phyloP scores from a whole-genome alignment of 2,888 invertebrate genomes.

The Spialia ferax region DNA sequence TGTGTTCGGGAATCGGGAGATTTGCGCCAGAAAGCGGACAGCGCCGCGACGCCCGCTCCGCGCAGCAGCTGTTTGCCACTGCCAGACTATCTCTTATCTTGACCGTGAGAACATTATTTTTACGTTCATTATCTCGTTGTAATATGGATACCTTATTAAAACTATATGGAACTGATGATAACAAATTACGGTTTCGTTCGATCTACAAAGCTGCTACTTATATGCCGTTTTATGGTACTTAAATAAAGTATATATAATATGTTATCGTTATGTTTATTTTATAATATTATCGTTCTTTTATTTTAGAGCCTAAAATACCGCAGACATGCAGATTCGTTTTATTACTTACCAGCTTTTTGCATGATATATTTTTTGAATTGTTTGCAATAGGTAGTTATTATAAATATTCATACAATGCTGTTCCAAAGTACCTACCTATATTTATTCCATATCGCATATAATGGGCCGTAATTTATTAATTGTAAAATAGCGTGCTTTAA shows the following conservation, averaged over 20 bases:
- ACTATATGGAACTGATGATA: slow-evolving; percentile 37
- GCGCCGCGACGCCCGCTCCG: slow-evolving; percentile 68
- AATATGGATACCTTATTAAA: slow-evolving; percentile 39
- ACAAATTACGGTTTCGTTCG: slow-evolving; percentile 35
- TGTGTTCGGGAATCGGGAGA: slow-evolving; percentile 63
- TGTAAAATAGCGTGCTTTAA: slow-evolving; percentile 36
- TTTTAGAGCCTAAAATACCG: not conserved
- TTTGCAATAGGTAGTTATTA: not conserved
- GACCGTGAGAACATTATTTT: slow-evolving; percentile 79
- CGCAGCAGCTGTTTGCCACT: slow-evolving; percentile 78
- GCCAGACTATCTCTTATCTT: slow-evolving; percentile 68
- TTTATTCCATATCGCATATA: not conserved
- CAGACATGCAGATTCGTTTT: not conserved
- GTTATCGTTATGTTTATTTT: no score
- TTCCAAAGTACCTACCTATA: not conserved
- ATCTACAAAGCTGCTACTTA: slow-evolving; percentile 35
- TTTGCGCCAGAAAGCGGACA: slow-evolving; percentile 59
- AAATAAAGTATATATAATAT: slow-evolving; percentile 20
- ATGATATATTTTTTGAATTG: slow-evolving; percentile 3
- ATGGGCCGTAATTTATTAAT: slow-evolving; percentile 16
- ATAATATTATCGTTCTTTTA: no score
- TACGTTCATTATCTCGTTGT: slow-evolving; percentile 47
- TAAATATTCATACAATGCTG: not conserved
- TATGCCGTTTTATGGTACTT: slow-evolving; percentile 38
- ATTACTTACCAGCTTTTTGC: slow-evolving; percentile 24